phyloP scores from a whole-genome alignment of 2,113 vertebrate species.

The Pelodiscus sinensis region DNA sequence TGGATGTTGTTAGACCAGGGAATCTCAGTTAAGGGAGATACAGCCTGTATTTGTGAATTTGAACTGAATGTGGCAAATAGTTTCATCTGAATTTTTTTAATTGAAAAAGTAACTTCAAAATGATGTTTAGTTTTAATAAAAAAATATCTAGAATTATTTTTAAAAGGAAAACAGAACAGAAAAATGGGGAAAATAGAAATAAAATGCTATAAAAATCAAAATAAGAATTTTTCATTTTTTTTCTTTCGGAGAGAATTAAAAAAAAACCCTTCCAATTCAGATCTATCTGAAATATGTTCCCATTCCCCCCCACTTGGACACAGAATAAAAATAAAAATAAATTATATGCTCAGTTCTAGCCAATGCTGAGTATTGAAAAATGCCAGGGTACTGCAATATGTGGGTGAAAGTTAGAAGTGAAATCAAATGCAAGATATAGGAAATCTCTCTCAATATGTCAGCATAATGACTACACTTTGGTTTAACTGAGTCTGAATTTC shows the following conservation, averaged over 20 bases:
- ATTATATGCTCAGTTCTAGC: neutral
- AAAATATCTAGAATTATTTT: neutral
- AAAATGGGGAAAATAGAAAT: neutral
- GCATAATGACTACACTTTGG: neutral
- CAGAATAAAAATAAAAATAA: neutral
- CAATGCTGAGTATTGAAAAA: neutral
- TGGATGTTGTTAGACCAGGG: too few relatives aligned
- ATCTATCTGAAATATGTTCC: neutral
- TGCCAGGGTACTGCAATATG: neutral
- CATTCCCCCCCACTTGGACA: neutral
- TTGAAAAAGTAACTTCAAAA: neutral
- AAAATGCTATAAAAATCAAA: neutral
- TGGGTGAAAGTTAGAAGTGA: neutral
- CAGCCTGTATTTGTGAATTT: neutral
- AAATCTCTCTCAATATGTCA: neutral
- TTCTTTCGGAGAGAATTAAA: neutral
- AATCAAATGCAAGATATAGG: neutral
- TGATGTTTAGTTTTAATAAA: neutral
- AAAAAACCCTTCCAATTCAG: neutral
- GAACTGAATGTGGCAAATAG: neutral
- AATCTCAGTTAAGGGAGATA: too few relatives aligned
- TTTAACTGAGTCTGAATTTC: neutral
- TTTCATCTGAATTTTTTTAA: neutral
- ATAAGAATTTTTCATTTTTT: neutral
- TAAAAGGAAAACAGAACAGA: neutral